Percentiles rank a stretch among this genome's conserved stretches.
Evolutionary conservation across 2,797 vertebrate species (phyloP).

Genomic region (Danio jaintianensis): DNA sequence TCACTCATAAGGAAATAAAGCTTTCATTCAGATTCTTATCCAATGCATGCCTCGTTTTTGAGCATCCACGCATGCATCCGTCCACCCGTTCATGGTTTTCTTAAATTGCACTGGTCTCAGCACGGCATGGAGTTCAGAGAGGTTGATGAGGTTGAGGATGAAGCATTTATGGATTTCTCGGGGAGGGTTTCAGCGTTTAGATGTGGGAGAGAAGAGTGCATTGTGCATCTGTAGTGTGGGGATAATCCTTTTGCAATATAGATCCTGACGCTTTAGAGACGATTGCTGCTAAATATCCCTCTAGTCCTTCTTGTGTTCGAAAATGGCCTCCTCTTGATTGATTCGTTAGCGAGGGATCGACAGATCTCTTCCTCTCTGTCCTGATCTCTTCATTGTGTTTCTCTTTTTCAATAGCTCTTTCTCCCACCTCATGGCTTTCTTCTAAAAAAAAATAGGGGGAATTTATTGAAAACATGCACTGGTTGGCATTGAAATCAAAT

Average conservation of each 20-base stretch:
- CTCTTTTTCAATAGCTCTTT: background rate
- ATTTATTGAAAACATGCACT: background rate
- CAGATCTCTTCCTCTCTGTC: background rate
- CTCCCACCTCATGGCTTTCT: background rate
- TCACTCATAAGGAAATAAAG: background rate
- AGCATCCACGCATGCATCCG: background rate
- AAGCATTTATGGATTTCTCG: slow-evolving; percentile 57
- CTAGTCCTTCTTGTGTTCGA: slow-evolving; percentile 64
- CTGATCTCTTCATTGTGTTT: background rate
- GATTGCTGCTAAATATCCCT: slow-evolving; percentile 69
- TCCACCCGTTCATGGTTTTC: slow-evolving; percentile 39
- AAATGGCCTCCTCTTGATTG: slow-evolving; percentile 69
- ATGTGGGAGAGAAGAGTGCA: slow-evolving; percentile 48
- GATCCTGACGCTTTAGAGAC: slow-evolving; percentile 59
- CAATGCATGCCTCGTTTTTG: slow-evolving; percentile 13
- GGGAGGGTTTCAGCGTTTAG: slow-evolving; percentile 43
- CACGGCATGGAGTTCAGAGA: slow-evolving; percentile 61
- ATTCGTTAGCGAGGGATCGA: slow-evolving; percentile 69
- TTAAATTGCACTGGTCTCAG: slow-evolving; percentile 64
- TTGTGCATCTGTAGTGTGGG: slow-evolving; percentile 60
- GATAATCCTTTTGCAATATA: slow-evolving; percentile 73
- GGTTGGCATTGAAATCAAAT: background rate
- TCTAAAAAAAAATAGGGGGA: background rate
- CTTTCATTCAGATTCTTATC: background rate
- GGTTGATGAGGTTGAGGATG: slow-evolving; percentile 38